Conservation (phyloP, 2,113 vertebrate species). For the Aphelocoma coerulescens region DNA sequence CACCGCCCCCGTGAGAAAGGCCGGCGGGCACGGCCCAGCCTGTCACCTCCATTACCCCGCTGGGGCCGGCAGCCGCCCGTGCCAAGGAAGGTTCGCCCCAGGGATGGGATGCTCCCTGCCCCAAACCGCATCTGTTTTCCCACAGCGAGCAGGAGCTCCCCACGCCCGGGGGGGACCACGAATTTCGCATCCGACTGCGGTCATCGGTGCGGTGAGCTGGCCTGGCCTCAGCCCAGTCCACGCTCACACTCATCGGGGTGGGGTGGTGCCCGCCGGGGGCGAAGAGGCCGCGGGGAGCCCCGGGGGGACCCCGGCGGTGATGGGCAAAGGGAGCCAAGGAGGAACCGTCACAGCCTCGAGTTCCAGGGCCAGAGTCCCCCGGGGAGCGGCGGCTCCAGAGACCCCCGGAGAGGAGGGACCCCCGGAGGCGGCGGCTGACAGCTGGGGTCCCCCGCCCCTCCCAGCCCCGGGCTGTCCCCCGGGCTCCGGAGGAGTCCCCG, state of each 20-base stretch:
- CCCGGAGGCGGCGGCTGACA: neutral
- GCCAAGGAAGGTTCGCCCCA: neutral
- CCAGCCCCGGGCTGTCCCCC: neutral
- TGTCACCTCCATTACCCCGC: neutral
- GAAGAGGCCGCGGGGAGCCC: neutral
- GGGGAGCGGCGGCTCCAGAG: neutral
- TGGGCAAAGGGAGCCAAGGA: neutral
- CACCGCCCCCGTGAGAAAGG: neutral
- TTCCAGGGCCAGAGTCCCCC: neutral
- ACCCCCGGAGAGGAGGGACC: neutral
- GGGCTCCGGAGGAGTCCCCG: neutral
- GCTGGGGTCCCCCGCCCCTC: neutral
- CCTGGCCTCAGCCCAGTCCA: neutral
- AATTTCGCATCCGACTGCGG: neutral
- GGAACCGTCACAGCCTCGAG: neutral
- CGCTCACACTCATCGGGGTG: neutral
- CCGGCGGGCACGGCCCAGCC: neutral
- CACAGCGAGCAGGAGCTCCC: neutral
- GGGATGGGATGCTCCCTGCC: neutral
- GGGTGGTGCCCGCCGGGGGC: neutral
- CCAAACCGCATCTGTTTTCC: neutral
- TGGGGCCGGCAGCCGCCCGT: neutral
- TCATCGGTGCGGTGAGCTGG: neutral
- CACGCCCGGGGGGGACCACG: neutral
- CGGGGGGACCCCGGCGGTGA: rapidly evolving